phyloP scores from a whole-genome alignment of 1,140 invertebrate species.

The Papilio dardanus region DNA sequence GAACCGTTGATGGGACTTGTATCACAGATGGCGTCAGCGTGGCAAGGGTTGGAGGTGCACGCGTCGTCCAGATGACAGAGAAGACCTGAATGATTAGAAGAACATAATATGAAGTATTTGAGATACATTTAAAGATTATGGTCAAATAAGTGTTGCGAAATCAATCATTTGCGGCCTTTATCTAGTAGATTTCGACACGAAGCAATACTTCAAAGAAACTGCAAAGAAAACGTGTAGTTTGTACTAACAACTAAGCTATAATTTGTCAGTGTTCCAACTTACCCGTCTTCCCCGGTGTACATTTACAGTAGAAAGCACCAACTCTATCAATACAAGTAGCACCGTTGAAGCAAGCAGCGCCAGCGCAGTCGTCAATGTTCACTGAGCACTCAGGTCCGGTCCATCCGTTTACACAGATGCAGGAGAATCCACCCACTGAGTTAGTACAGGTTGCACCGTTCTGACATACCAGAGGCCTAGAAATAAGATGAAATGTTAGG shows the following conservation, averaged over 20 bases:
- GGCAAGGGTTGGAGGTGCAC: constrained; percentile 98
- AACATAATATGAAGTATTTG: neutral
- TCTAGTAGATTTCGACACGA: too few species aligned
- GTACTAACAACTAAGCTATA: too few species aligned
- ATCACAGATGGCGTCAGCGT: constrained; percentile 96
- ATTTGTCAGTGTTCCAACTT: constrained; percentile 51
- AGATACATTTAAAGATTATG: neutral
- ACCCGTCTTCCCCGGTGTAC: constrained; percentile 97
- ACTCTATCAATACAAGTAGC: constrained; percentile 98
- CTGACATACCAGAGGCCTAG: constrained; percentile 92
- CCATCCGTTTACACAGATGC: constrained; percentile 98
- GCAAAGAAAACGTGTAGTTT: too few species aligned
- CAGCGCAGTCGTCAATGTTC: constrained; percentile 97
- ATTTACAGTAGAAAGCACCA: constrained; percentile 97
- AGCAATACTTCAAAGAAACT: too few species aligned
- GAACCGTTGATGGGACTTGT: constrained; percentile 97
- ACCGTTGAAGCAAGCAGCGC: constrained; percentile 97
- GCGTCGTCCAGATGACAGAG: constrained; percentile 98
- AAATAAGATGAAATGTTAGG: constrained; percentile 13
- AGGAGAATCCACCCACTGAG: constrained; percentile 93
- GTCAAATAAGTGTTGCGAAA: too few species aligned
- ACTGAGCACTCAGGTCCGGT: constrained; percentile 94
- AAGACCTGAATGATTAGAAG: constrained; percentile 88
- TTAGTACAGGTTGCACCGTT: constrained; percentile 98
- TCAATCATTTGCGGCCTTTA: too few species aligned